phyloP scores from a whole-genome alignment of 2,113 vertebrate species.

The Ictidomys tridecemlineatus region DNA sequence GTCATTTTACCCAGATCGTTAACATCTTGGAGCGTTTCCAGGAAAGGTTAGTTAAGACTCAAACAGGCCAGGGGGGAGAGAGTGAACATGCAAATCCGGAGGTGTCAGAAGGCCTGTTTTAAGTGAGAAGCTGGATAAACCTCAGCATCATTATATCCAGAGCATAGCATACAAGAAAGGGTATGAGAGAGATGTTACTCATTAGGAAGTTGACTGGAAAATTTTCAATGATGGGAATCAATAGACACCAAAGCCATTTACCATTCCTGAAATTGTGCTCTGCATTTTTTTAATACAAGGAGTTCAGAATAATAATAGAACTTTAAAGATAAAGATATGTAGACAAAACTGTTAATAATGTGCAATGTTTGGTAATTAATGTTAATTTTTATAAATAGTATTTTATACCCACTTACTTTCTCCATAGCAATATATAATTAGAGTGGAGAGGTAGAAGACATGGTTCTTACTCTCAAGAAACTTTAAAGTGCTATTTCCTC shows the following conservation, averaged over 20 bases:
- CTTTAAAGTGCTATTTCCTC: not conserved
- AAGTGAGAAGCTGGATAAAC: not conserved
- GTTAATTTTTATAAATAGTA: slow-evolving; percentile 6
- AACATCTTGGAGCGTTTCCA: not conserved
- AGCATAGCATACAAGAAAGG: not conserved
- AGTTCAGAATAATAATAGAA: slow-evolving; percentile 28
- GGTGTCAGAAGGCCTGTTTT: not conserved
- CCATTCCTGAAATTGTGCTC: not conserved
- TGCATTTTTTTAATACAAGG: not conserved
- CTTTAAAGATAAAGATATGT: not conserved
- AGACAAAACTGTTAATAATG: not conserved
- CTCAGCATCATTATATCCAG: not conserved
- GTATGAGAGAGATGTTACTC: not conserved
- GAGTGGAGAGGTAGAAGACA: not conserved
- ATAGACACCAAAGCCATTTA: not conserved
- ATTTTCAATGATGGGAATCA: not conserved
- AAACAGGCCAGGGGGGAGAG: not conserved
- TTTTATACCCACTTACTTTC: slow-evolving; percentile 23
- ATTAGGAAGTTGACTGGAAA: not conserved
- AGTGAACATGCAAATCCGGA: not conserved
- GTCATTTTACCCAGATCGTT: not conserved
- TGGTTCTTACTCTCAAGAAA: not conserved
- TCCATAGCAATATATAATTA: slow-evolving; percentile 18
- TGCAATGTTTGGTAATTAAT: not conserved
- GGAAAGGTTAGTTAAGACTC: not conserved